phyloP scores from a whole-genome alignment of 2,113 vertebrate species.

The Thamnophis sirtalis region DNA sequence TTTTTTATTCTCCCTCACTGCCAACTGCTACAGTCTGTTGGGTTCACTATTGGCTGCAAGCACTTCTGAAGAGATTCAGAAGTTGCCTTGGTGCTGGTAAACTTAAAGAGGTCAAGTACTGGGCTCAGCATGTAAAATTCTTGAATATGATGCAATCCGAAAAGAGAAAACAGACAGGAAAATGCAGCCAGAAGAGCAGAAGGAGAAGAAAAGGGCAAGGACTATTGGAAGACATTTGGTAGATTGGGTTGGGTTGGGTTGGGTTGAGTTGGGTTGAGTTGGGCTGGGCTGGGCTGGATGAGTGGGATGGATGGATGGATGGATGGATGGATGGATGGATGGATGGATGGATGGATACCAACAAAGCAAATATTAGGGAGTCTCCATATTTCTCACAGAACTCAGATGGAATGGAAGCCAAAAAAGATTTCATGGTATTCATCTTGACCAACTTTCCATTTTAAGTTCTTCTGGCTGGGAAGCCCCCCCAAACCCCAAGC shows the following conservation, averaged over 20 bases:
- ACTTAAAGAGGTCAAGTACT: background rate
- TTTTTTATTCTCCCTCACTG: background rate
- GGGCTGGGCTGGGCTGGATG: too few species aligned
- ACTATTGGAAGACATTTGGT: background rate
- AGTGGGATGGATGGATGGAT: background rate
- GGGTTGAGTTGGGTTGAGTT: too few species aligned
- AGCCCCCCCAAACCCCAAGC: background rate
- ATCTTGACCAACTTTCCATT: background rate
- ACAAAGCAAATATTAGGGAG: background rate
- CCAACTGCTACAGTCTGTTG: background rate
- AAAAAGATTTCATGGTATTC: background rate
- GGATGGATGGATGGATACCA: background rate
- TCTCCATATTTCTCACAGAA: background rate
- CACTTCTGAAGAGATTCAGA: slow-evolving; percentile 15
- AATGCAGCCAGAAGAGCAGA: background rate
- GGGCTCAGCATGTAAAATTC: background rate
- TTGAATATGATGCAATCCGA: background rate
- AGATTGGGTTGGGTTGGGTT: too few species aligned
- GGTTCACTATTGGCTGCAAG: slow-evolving; percentile 1
- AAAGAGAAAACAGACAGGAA: background rate
- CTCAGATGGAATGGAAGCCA: background rate
- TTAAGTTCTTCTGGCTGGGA: background rate
- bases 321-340: background rate
- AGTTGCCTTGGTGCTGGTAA: slow-evolving; percentile 1
- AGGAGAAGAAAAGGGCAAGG: background rate